Evolutionary conservation across 2,888 invertebrate genomes (phyloP).

Genomic region (Deilephila elpenor): DNA sequence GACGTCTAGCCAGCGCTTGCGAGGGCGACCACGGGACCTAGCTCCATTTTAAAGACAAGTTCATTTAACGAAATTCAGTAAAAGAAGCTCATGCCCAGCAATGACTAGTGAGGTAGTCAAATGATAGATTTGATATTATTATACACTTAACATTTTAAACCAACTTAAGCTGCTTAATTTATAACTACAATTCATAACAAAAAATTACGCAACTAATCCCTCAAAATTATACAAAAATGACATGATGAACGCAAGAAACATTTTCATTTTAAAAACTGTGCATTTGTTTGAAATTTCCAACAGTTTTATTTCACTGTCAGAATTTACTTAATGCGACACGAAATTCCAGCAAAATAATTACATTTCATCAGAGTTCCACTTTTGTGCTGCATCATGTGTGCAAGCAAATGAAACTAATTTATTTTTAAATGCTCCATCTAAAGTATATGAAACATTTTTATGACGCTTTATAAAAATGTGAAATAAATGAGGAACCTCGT

Average conservation of each 20-base stretch:
- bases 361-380: conserved; percentile 20
- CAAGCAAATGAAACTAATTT: conserved; percentile 18
- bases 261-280: neutral
- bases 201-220: neutral
- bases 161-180: too few relatives aligned
- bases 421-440: conserved; percentile 1
- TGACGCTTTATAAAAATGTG: neutral
- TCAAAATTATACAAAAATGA: neutral
- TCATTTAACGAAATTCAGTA: too few relatives aligned
- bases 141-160: too few relatives aligned
- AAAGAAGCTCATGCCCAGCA: too few relatives aligned
- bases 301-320: conserved; percentile 12
- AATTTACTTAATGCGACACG: conserved; percentile 24
- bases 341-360: conserved; percentile 22
- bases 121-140: too few relatives aligned
- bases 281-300: conserved; percentile 1
- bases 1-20: too few relatives aligned
- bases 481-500: too few relatives aligned
- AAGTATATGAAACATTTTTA: neutral
- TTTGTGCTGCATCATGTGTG: conserved; percentile 15
- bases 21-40: too few relatives aligned
- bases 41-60: too few relatives aligned
- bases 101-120: too few relatives aligned
- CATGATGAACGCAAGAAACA: neutral
- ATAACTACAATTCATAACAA: too few relatives aligned